phyloP scores from a whole-genome alignment of 1,140 invertebrate genomes.

The Caenorhabditis elegans region DNA sequence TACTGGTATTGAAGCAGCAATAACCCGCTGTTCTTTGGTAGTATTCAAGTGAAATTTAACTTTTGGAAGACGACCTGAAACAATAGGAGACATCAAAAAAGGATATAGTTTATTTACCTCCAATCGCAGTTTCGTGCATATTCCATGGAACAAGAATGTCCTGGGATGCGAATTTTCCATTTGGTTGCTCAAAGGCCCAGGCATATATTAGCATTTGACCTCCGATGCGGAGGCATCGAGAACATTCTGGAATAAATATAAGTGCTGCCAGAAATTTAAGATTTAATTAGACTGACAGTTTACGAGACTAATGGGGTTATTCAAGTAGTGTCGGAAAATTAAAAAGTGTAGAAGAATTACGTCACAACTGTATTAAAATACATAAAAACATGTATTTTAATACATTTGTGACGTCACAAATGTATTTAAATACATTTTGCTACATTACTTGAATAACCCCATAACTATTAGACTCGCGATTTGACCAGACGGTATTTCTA shows the following conservation, averaged over 20 bases:
- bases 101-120: conserved; percentile 18
- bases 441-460: no score
- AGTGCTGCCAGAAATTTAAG: neutral
- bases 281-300: neutral
- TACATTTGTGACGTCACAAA: no score
- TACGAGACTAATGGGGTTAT: no score
- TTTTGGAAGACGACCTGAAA: conserved; percentile 44
- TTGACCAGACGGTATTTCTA: no score
- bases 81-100: neutral
- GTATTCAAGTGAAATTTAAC: conserved; percentile 48
- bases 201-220: conserved; percentile 44
- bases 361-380: no score
- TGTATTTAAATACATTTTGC: no score
- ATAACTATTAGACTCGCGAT: no score
- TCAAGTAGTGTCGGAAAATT: no score
- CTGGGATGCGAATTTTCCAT: conserved; percentile 42
- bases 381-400: no score
- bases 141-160: conserved; percentile 49
- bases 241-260: conserved; percentile 23
- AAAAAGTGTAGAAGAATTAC: no score
- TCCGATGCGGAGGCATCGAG: conserved; percentile 36
- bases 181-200: conserved; percentile 50
- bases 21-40: conserved; percentile 47
- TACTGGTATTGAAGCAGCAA: conserved; percentile 31
- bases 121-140: conserved; percentile 47